Evolutionary conservation across 2,888 invertebrate genomes (phyloP), one percentile per base, ranked within the genome.

Genomic region (Spodoptera exigua): DNA sequence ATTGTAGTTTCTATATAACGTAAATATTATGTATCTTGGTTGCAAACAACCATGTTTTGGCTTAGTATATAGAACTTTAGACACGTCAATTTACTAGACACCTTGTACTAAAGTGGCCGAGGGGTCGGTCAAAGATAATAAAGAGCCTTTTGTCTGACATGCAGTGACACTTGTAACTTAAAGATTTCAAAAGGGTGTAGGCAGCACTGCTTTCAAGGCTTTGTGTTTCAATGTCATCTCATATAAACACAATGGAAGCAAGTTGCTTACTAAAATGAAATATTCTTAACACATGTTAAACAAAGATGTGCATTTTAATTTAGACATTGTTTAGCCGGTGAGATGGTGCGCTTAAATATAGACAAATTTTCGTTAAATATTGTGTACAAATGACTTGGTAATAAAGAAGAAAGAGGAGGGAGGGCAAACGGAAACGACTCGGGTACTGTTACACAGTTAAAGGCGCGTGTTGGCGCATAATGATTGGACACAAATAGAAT

Each of bases 381-480:
- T 76, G 78, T 69, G 78, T 85, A 87, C 88, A 87, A 88, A 89
- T 86, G 84, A 83, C 74, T 84, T 72, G 79, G 83, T 85, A 85
- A 85, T 87, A 85, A 84, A 82, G 79, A 76, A 79, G 82, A 83
- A 83, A 82, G 79, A 84, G 82, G 74, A 82, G 88, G 84, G 86
- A 80, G 84, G 81, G 83, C 84, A 77, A 89, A 84, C 92, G 93
- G 93, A 92, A 92, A 91, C 87, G 90, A 82, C 81, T 83, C 76
- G 86, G 88, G 87, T 91, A 90, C 90, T 88, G 91, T 90, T 91
- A 90, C 90, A 90, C 89, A 90, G 91, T 89, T 86, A 87, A 80
- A 90, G 88, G 86, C 88, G 92, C 91, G 92, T 92, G 93, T 83
- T 79, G 82, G 79, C 81, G 93, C 93, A 93, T 93, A 93, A 93